Base-by-base conservation (phyloP, 2,888 invertebrate species). In the Rutpela maculata region DNA sequence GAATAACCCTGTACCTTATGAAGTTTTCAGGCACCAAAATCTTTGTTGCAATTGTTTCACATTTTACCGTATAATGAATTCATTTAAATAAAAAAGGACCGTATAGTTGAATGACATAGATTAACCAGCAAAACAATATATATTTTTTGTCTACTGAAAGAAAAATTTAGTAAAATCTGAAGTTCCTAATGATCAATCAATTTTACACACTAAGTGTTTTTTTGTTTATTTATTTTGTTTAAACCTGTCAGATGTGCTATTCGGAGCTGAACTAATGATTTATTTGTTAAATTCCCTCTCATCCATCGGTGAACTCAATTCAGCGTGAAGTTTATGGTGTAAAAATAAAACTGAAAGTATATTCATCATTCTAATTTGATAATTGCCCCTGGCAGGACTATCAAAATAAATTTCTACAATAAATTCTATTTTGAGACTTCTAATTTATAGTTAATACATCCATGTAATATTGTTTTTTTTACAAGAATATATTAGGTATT, bases 221-320 rank as follows among this genome's bases (percentile, higher is more conserved):
- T 50, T 50, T 50, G 50, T n/a, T 38, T 18, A 66, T 38, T 35
- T 69, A 31, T 19, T 76, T 62, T 69, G 50, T 57, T 66, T 12
- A 7, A 62, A 62, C 38, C 22, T 72, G 35, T 63, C 71, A 62
- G n/a, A 1, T 60, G 55, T 76, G 76, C 12, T 75, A 78, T 78
- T 73, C 78, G 74, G 77, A 80, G 77, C 76, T 78, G 76, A 78
- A 78, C 76, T 74, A 77, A 74, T 77, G 55, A 57, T 50, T 76
- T 63, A 59, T 71, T 71, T 70, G n/a, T 70, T 59, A 60, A 60
- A 70, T 43, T 57, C 18, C 38, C 35, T 31, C 60, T 69, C 35
- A 56, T 31, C 38, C 18, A 59, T 50, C 43, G n/a, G 12, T 70
- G 50, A 70, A 18, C 69, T 59, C 60, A 60, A 60, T 70, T 60